Evolutionary conservation across 2,797 vertebrate species (phyloP).

Genomic region (Fistularia tabacaria): DNA sequence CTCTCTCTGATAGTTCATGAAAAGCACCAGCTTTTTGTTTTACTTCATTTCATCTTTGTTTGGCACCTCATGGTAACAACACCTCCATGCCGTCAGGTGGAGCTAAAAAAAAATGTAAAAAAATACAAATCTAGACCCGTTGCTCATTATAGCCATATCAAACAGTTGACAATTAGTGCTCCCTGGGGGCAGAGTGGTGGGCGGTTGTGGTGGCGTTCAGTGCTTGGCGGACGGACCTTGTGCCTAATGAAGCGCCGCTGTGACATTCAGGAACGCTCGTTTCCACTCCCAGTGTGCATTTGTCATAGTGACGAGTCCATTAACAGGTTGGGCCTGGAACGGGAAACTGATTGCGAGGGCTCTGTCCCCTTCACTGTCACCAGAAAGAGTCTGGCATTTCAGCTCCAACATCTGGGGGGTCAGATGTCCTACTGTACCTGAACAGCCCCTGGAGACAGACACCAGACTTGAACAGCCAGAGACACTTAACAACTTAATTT

Average conservation of each 20-base stretch:
- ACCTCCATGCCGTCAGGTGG: constrained; percentile 8
- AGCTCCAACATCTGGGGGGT: too few relatives aligned
- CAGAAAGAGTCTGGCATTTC: too few relatives aligned
- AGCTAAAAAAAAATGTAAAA: neutral
- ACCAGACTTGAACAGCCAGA: too few relatives aligned
- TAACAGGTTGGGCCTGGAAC: constrained; percentile 45
- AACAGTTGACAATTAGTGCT: constrained; percentile 46
- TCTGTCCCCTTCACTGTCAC: too few relatives aligned
- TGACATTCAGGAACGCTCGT: constrained; percentile 67
- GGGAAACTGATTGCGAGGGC: neutral
- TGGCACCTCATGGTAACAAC: constrained; percentile 1
- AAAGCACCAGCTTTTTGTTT: neutral
- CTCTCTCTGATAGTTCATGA: constrained; percentile 1
- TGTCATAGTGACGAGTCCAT: constrained; percentile 65
- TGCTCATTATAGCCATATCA: constrained; percentile 52
- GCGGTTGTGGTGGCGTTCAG: constrained; percentile 32
- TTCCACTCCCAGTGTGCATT: constrained; percentile 64
- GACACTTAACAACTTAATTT: too few relatives aligned
- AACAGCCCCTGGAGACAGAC: too few relatives aligned
- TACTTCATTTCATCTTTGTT: constrained; percentile 12
- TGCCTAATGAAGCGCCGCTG: constrained; percentile 68
- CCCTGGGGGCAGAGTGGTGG: constrained; percentile 39
- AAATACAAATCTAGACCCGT: constrained; percentile 4
- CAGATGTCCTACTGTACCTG: too few relatives aligned
- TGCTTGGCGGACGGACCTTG: constrained; percentile 48